Conservation (phyloP, 2,113 vertebrate genomes). For the Eulemur macaco region DNA sequence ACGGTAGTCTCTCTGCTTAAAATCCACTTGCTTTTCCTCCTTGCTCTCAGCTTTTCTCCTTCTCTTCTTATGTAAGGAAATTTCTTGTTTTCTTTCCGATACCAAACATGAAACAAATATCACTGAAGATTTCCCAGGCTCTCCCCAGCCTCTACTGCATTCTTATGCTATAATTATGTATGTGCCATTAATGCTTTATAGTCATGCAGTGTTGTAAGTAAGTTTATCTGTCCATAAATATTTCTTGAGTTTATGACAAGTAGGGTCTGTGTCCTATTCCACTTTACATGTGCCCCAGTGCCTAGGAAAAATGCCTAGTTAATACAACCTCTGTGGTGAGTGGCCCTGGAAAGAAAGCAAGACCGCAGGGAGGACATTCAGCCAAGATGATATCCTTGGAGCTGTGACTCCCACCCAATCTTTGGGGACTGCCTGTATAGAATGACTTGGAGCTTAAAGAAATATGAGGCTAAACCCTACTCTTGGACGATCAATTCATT, state of each 20-base stretch:
- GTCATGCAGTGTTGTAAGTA: neutral
- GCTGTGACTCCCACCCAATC: neutral
- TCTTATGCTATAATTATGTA: neutral
- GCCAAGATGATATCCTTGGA: neutral
- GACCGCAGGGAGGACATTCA: neutral
- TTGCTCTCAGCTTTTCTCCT: neutral
- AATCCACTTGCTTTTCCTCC: neutral
- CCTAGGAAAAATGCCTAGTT: neutral
- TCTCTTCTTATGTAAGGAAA: neutral
- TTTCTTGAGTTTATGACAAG: neutral
- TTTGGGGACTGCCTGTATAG: neutral
- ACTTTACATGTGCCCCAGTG: neutral
- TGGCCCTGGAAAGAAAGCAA: neutral
- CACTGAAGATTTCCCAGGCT: neutral
- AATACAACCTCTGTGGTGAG: neutral
- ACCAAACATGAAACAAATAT: neutral
- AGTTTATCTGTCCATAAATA: neutral
- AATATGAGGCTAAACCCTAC: neutral
- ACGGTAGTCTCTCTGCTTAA: neutral
- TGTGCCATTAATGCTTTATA: neutral
- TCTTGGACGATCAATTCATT: neutral
- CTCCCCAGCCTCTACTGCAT: neutral
- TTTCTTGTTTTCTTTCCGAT: neutral
- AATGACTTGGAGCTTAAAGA: neutral
- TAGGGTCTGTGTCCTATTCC: neutral